Evolutionary conservation across 2,113 vertebrate species (phyloP).

Genomic region (Nerophis lumbriciformis): DNA sequence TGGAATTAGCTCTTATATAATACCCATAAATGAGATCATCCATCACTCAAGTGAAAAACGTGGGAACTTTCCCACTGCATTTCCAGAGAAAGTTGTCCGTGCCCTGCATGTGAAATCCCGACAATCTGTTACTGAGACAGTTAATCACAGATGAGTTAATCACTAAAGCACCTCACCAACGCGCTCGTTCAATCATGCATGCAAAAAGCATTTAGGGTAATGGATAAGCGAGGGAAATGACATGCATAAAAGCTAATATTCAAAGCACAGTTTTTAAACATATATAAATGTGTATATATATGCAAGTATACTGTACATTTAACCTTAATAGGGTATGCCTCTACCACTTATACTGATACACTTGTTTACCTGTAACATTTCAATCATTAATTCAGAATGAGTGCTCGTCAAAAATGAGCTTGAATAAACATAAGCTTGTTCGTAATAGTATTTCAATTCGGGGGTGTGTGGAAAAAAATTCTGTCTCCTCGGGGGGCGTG

Average conservation of each 20-base stretch:
- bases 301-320: too few relatives aligned
- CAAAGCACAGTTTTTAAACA: too few relatives aligned
- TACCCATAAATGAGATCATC: constrained; percentile 27
- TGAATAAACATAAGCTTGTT: too few relatives aligned
- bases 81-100: constrained; percentile 9
- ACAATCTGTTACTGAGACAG: constrained; percentile 8
- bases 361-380: too few relatives aligned
- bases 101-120: constrained; percentile 1
- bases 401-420: too few relatives aligned
- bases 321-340: too few relatives aligned
- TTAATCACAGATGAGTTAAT: constrained; percentile 32
- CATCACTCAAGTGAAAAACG: constrained; percentile 38
- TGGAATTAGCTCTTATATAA: background rate
- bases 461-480: too few relatives aligned
- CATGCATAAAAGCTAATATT: constrained; percentile 5
- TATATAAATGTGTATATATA: too few relatives aligned
- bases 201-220: constrained; percentile 1
- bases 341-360: too few relatives aligned
- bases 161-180: constrained; percentile 11
- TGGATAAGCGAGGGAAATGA: constrained; percentile 2
- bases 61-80: constrained; percentile 15
- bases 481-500: too few relatives aligned
- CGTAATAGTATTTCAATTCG: too few relatives aligned
- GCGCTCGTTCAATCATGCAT: constrained; percentile 14
- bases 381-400: too few relatives aligned